Evolutionary conservation across 35 echinoderm and acorn worm species (phyloP).

Genomic region (Heliocidaris tuberculata): DNA sequence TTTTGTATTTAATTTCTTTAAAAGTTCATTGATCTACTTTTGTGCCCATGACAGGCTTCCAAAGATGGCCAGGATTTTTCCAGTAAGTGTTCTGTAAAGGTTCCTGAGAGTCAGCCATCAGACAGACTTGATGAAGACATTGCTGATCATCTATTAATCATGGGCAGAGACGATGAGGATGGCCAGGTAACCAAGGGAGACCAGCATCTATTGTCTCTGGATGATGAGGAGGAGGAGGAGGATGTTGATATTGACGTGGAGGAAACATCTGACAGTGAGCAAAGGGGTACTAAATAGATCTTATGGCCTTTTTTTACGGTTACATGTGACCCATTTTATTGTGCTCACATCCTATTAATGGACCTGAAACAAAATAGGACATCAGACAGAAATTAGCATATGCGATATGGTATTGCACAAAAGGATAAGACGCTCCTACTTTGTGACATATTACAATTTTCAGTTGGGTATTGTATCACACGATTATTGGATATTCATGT

Average conservation of each 20-base stretch:
- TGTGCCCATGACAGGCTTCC: background rate
- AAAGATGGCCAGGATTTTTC: background rate
- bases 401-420: background rate
- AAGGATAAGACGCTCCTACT: too few relatives aligned
- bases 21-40: background rate
- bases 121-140: too few relatives aligned
- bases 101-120: background rate
- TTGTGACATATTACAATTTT: too few relatives aligned
- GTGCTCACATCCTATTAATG: background rate
- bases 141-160: background rate
- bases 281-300: background rate
- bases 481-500: too few relatives aligned
- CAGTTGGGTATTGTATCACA: too few relatives aligned
- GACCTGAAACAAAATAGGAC: background rate
- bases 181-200: background rate
- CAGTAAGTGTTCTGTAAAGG: background rate
- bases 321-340: background rate
- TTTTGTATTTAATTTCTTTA: background rate
- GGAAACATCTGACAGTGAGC: background rate
- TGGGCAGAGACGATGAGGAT: background rate
- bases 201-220: background rate
- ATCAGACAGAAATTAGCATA: background rate
- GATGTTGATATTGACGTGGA: conserved; percentile 28
- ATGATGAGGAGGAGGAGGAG: conserved; percentile 26
- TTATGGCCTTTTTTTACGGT: background rate